phyloP scores from a whole-genome alignment of 2,113 vertebrate genomes.

The Dicaeum eximium region DNA sequence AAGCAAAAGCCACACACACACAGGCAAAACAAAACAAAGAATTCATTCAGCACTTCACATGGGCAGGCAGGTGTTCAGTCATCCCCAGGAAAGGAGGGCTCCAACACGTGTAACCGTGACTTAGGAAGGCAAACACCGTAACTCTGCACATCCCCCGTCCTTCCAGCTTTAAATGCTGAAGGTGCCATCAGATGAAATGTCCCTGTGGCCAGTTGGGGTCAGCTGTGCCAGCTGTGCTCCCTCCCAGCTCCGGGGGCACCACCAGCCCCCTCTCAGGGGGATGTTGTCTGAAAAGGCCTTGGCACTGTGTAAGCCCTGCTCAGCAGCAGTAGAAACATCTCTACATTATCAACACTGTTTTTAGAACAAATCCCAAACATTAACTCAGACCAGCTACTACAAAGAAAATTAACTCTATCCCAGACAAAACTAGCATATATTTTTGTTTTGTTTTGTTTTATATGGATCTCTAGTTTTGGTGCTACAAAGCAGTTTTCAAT shows the following conservation, averaged over 20 bases:
- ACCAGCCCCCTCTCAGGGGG: not conserved
- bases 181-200: not conserved
- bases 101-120: fast-evolving
- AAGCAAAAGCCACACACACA: not conserved
- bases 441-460: not conserved
- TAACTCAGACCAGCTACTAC: not conserved
- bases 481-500: not conserved
- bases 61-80: not conserved
- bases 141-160: not conserved
- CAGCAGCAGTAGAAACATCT: not conserved
- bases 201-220: not conserved
- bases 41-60: not conserved
- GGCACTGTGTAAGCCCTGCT: not conserved
- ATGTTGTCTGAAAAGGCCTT: too few species aligned
- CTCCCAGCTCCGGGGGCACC: too few species aligned
- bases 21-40: not conserved
- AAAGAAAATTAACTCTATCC: not conserved
- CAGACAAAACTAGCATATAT: not conserved
- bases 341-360: not conserved
- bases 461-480: not conserved
- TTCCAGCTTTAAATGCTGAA: not conserved
- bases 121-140: not conserved
- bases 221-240: not conserved
- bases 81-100: not conserved
- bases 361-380: not conserved